Percentiles rank a stretch among this genome's conserved stretches.
Evolutionary conservation across 2,888 invertebrate species (phyloP).

Genomic region (Lacanobia oleracea): DNA sequence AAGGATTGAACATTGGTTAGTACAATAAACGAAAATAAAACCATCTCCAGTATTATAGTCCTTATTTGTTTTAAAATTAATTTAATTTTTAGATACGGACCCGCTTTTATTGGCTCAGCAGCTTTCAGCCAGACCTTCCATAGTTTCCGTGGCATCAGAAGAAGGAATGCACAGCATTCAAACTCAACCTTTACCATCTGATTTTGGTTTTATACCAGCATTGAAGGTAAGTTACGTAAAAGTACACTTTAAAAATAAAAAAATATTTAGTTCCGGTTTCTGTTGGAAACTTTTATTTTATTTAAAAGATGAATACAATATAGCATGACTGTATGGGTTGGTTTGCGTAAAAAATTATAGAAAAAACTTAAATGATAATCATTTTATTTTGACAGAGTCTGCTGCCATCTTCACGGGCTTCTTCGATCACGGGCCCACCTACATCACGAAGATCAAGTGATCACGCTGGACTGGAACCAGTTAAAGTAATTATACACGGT

Average conservation of each 20-base stretch:
- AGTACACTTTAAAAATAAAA: no score
- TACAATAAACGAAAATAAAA: not conserved
- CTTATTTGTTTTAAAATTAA: not conserved
- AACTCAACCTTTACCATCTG: slow-evolving; percentile 85
- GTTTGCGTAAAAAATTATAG: no score
- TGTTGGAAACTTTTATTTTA: no score
- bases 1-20: slow-evolving; percentile 87
- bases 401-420: slow-evolving; percentile 82
- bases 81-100: slow-evolving; percentile 79
- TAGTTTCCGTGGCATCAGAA: slow-evolving; percentile 87
- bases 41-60: no score
- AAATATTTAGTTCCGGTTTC: no score
- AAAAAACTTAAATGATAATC: not conserved
- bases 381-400: slow-evolving; percentile 75
- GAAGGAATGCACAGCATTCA: slow-evolving; percentile 84
- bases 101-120: slow-evolving; percentile 87
- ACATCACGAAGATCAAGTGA: slow-evolving; percentile 87
- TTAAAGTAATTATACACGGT: slow-evolving; percentile 73
- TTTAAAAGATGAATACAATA: no score
- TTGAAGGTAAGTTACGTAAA: slow-evolving; percentile 75
- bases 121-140: slow-evolving; percentile 87
- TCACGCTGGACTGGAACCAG: slow-evolving; percentile 83
- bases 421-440: slow-evolving; percentile 85
- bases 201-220: slow-evolving; percentile 87
- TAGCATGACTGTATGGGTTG: no score